Evolutionary conservation across 2,797 vertebrate genomes (phyloP), one percentile per base, ranked within the genome.

Genomic region (Crenuchus spilurus): DNA sequence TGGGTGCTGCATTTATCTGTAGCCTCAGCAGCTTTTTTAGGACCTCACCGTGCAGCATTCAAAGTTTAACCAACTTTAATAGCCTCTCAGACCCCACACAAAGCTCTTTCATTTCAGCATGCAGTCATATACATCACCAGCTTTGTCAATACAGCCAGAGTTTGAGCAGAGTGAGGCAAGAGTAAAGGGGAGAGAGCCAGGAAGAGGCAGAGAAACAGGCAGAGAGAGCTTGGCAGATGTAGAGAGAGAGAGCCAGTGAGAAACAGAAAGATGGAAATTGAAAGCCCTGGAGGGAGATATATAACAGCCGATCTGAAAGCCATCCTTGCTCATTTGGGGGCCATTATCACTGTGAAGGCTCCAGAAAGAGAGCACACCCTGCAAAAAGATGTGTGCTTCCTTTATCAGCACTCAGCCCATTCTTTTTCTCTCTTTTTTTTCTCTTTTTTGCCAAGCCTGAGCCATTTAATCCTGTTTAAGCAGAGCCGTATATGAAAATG

Each of bases 1-100:
- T 35, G 5, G 10, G 20, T 16, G 54, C 66, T 46, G 31, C 31
- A 11, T 48, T 31, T 57, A 63, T 67, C 62, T 74, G 70, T 74
- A 74, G 35, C 33, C 60, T 74, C 33, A 70, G 51, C 52, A 55
- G 60, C 30, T 82, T 70, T 80, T 81, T 74, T 78, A 80, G 63
- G 81, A 9, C 52, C 62, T 70, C 52, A 24, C 13, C 69, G 30
- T 70, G 74, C 66, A 73, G 74, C 61, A 73, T 72, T 83, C 62
- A 57, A 39, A 51, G 30, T 60, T 37, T 69, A 44, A 49, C 26
- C 39, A 71, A 62, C 61, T 80, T 80, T 71, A 74, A 80, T 78
- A 14, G 26, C 70, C 76, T 76, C 49, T 76, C 61, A 11, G 42
- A 81, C 78, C 75, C 39, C 72, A 28, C 39, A 44, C 33, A 22